These are phyloP conservation scores for Harmothoe impar DNA, from an alignment of 2,888 invertebrate species.

Conservation along the genomic window DNA sequence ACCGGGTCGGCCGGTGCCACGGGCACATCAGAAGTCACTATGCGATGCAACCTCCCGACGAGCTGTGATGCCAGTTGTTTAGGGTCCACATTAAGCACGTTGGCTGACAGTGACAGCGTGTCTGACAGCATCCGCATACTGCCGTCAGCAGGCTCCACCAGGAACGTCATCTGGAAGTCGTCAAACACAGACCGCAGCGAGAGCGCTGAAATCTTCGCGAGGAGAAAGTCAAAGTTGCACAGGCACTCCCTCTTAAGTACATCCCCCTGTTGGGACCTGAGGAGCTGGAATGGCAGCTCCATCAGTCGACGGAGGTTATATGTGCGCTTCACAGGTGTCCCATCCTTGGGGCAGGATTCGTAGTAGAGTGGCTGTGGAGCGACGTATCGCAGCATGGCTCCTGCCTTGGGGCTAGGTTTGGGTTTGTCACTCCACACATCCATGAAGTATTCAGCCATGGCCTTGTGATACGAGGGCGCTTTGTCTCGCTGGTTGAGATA, in stretches of 20 bases:
- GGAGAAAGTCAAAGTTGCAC: constrained; percentile 90
- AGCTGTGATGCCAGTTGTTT: constrained; percentile 91
- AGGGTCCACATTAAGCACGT: constrained; percentile 91
- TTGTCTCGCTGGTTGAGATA: constrained; percentile 84
- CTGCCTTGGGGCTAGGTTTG: constrained; percentile 76
- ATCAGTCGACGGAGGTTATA: constrained; percentile 92
- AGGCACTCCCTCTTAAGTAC: constrained; percentile 88
- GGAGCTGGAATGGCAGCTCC: constrained; percentile 91
- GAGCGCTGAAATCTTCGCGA: constrained; percentile 91
- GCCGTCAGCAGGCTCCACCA: constrained; percentile 76
- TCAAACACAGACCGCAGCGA: constrained; percentile 90
- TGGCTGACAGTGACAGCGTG: constrained; percentile 89
- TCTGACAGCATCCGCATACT: constrained; percentile 86
- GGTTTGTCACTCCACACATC: constrained; percentile 78
- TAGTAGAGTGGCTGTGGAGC: constrained; percentile 75
- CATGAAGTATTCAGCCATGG: constrained; percentile 81
- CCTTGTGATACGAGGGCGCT: constrained; percentile 81
- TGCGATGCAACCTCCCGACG: constrained; percentile 83
- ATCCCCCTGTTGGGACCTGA: constrained; percentile 85
- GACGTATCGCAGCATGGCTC: constrained; percentile 73
- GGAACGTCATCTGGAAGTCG: constrained; percentile 87
- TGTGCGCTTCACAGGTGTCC: constrained; percentile 65
- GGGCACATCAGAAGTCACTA: constrained; percentile 79
- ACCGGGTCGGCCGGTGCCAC: constrained; percentile 78
- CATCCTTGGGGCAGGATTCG: not conserved